These are phyloP conservation scores for Hyppa rectilinea DNA, from an alignment of 2,888 invertebrate species.

Conservation along the genomic window DNA sequence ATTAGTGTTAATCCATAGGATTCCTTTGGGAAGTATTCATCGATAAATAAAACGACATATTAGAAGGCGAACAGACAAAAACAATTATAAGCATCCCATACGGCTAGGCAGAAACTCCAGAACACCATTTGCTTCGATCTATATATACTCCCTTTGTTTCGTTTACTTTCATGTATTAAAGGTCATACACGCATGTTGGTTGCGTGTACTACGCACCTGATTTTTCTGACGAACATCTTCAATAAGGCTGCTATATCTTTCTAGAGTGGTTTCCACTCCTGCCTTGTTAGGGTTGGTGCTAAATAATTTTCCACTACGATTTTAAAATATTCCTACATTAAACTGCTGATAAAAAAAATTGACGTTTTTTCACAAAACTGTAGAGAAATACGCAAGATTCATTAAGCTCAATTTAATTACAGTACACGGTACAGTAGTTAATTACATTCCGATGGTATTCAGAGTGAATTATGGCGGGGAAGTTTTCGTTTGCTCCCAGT, in stretches of 20 bases:
- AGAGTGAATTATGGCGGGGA: constrained; percentile 59
- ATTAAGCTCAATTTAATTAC: constrained; percentile 66
- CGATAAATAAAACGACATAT: background rate
- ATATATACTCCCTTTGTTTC: no score
- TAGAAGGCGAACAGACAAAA: background rate
- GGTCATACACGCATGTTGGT: no score
- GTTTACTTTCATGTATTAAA: no score
- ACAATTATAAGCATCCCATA: background rate
- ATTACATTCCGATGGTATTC: constrained; percentile 66
- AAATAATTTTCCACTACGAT: background rate
- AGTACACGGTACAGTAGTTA: constrained; percentile 62
- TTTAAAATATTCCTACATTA: background rate
- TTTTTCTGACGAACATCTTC: no score
- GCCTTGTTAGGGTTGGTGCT: background rate
- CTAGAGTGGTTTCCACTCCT: no score
- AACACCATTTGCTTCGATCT: no score
- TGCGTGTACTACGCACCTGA: no score
- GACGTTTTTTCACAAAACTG: constrained; percentile 30
- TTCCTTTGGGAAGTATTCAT: background rate
- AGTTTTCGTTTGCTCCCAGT: constrained; percentile 55
- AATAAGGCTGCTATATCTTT: no score
- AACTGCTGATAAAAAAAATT: constrained; percentile 9
- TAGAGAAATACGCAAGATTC: constrained; percentile 59
- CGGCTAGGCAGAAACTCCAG: no score
- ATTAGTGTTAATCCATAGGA: no score